Base-by-base conservation (phyloP, 2,888 invertebrate genomes). In the Watsonalla binaria region DNA sequence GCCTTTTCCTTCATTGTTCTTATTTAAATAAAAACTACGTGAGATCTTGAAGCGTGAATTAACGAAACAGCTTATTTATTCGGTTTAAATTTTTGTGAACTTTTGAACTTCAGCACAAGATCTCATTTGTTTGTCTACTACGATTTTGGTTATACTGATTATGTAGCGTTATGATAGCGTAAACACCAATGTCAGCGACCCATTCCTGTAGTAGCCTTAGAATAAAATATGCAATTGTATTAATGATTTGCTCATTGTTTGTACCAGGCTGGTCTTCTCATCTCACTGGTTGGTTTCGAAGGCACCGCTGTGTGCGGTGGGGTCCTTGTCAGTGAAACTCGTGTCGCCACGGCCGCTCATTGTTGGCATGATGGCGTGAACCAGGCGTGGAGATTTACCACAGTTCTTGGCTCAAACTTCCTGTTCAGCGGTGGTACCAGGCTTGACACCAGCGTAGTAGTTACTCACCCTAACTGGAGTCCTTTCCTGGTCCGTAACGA, bases 391-490 rank as follows among this genome's bases (percentile, higher is more conserved):
- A 65, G 65, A 13, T 57, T 80, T 37, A 78, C 75, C 0, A 74
- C 82, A 0, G 79, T 84, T 1, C 77, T 83, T 5, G 86, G 85
- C 0, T 78, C 82, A 5, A 51, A 54, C 9, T 54, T 55, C 0
- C 61, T 86, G 2, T 86, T 82, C 63, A 57, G 54, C 45, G 86
- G 84, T 4, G 86, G 86, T 15, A 70, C 63, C n/a, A 75, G 85
- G 14, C 0, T 76, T 0, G 54, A 66, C 2, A 57, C 75, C 7
- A 76, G 70, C 11, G 66, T 61, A 0, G 66, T 80, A 6, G 65
- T 64, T 7, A 58, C 65, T 58, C 85, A 86, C 53, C 72, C 74
- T 0, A 66, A 65, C 49, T 86, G 80, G 80, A 55, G 24, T 6
- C 73, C 82, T 0, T 0, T 15, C 5, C 58, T 69, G 2, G 60